Conservation (phyloP, 2,888 invertebrate species). For the Aproaerema taeniolella region DNA sequence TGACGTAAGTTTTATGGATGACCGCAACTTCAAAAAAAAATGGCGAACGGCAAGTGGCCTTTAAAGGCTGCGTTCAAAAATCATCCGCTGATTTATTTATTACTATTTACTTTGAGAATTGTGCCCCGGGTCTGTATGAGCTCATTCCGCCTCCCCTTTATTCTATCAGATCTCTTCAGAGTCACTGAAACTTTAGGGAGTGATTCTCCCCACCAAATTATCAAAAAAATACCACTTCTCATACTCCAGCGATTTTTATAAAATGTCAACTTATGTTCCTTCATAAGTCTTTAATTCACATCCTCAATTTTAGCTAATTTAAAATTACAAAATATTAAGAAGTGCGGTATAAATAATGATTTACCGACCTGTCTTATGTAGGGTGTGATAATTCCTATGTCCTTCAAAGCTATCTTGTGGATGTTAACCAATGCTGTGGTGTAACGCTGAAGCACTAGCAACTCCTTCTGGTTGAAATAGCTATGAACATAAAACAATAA, state of each 20-base stretch:
- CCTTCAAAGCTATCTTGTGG: conserved; percentile 75
- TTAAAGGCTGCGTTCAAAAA: too few species aligned
- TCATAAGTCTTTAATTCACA: background rate
- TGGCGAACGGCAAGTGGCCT: too few species aligned
- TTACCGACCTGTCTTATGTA: conserved; percentile 96
- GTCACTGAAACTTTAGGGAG: too few species aligned
- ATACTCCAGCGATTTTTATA: background rate
- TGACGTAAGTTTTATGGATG: too few species aligned
- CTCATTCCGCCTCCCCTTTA: too few species aligned
- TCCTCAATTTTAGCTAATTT: too few species aligned
- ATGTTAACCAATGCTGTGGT: conserved; percentile 75
- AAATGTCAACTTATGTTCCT: background rate
- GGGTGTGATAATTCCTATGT: conserved; percentile 94
- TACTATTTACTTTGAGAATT: too few species aligned
- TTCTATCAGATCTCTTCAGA: background rate
- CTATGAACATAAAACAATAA: conserved; percentile 28
- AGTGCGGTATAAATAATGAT: too few species aligned
- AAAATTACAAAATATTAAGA: background rate
- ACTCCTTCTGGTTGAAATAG: conserved; percentile 88
- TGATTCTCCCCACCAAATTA: too few species aligned
- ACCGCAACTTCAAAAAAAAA: too few species aligned
- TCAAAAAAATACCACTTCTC: background rate
- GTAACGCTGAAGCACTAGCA: conserved; percentile 69
- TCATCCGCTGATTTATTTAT: too few species aligned
- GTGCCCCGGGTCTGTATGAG: too few species aligned